Base-by-base conservation (phyloP, 2,888 invertebrate genomes). In the Bhutanitis thaidina region DNA sequence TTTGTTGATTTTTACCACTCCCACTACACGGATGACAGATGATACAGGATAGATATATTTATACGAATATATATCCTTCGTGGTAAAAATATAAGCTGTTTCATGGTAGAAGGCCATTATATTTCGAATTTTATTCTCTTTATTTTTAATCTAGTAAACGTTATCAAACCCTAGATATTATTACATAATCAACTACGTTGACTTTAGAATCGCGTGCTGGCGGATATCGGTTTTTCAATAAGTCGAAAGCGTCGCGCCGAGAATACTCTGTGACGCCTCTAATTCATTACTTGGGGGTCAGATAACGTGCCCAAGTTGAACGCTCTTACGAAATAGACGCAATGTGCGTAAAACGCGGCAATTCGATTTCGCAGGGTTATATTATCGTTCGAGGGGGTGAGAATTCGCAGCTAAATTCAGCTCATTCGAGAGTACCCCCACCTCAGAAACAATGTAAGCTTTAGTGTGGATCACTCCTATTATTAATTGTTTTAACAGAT, bases 331-430 rank as follows among this genome's bases (percentile, higher is more conserved):
- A 68, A 74, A 70, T 69, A 68, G 63, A 65, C 53, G 47, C 53
- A 52, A 56, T 55, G 52, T 61, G 58, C 54, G 60, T 63, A 59
- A 61, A 61, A 66, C 63, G 61, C 59, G 58, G 62, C 69, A 63
- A 62, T 80, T 84, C 77, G 77, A 84, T 78, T 83, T 79, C 60
- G 73, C 73, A 66, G 78, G 61, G 66, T 80, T 59, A 74, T 80
- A 77, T 78, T 77, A 77, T 43, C 32, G 79, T 80, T 79, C 76
- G 64, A 72, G 81, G 32, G 80, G 77, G 76, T 71, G 74, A 68
- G 75, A 77, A 77, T 77, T 69, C 37, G 55, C 52, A 65, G 68
- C 61, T 62, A 69, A 61, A 67, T 71, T 76, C n/a, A n/a, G n/a
- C n/a, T n/a, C 71, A 69, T 64, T 67, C 66, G 64, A 66, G 64